Evolutionary conservation across 37 sponge, comb jelly and placozoan genomes (phyloP).

Genomic region (Haliclona indistincta): DNA sequence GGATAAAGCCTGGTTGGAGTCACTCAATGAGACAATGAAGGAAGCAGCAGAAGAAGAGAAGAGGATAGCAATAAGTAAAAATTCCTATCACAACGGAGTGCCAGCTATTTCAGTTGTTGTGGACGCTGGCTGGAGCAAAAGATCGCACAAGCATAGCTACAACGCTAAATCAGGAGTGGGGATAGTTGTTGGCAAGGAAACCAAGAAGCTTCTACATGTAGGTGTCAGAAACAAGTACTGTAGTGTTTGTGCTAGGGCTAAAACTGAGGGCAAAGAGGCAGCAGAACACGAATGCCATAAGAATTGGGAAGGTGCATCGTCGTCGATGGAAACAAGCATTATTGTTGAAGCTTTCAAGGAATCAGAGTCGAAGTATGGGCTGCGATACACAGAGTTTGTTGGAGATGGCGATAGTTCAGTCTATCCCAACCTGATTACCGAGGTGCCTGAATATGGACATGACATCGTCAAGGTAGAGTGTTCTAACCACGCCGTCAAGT

Average conservation of each 20-base stretch:
- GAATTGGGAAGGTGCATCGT: slow-evolving; percentile 35
- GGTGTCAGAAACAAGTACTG: slow-evolving; percentile 54
- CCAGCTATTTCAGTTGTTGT: slow-evolving; percentile 39
- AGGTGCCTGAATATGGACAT: slow-evolving; percentile 29
- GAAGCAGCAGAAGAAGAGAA: slow-evolving; percentile 25
- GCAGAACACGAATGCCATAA: slow-evolving; percentile 7
- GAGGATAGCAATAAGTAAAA: neutral
- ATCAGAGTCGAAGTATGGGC: slow-evolving; percentile 34
- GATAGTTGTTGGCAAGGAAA: slow-evolving; percentile 41
- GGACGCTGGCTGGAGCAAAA: slow-evolving; percentile 28
- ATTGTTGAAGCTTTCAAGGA: slow-evolving; percentile 47
- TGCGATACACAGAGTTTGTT: slow-evolving; percentile 28
- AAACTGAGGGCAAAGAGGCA: neutral
- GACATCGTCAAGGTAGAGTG: slow-evolving; percentile 49
- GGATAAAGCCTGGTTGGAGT: slow-evolving; percentile 4
- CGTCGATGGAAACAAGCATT: slow-evolving; percentile 51
- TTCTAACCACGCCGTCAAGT: slow-evolving; percentile 57
- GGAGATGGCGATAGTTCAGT: slow-evolving; percentile 52
- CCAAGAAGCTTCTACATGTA: slow-evolving; percentile 32
- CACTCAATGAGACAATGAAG: slow-evolving; percentile 6
- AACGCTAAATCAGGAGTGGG: slow-evolving; percentile 56
- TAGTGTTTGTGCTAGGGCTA: slow-evolving; percentile 11
- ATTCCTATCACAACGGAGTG: slow-evolving; percentile 5
- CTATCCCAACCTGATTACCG: slow-evolving; percentile 20
- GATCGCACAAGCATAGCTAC: slow-evolving; percentile 45